These are phyloP conservation scores for Elanus axillaris DNA, from an alignment of 2,113 vertebrate genomes.

Conservation along the genomic window DNA sequence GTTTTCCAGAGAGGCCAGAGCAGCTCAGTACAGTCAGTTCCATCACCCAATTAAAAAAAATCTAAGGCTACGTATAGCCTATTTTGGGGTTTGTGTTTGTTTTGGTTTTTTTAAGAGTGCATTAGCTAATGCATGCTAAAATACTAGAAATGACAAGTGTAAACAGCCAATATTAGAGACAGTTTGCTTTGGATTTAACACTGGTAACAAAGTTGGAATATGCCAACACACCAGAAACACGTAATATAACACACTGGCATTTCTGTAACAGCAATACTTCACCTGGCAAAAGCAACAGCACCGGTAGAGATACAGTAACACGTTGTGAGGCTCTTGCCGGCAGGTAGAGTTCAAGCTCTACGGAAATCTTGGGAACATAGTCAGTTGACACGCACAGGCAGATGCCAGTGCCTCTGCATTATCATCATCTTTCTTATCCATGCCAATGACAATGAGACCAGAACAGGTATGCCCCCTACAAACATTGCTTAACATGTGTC, in stretches of 20 bases:
- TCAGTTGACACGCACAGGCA: neutral
- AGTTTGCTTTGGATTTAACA: neutral
- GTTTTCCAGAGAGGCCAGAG: neutral
- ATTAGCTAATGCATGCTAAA: neutral
- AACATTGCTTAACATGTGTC: neutral
- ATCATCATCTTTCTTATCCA: fast-evolving
- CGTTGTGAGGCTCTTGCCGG: neutral
- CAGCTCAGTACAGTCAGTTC: neutral
- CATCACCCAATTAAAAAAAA: neutral
- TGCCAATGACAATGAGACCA: fast-evolving
- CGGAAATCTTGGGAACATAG: neutral
- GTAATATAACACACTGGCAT: neutral
- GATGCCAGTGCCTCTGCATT: fast-evolving
- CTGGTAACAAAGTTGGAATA: neutral
- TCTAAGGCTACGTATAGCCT: neutral
- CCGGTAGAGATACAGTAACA: neutral
- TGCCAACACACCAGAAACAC: neutral
- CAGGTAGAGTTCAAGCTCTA: neutral
- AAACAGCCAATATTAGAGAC: neutral
- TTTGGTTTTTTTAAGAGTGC: neutral
- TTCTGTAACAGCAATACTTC: neutral
- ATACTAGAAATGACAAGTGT: neutral
- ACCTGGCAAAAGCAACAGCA: neutral
- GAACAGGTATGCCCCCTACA: fast-evolving
- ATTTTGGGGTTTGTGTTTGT: neutral